A percentile compares a stretch with the other conserved stretches of the same genome.
phyloP scores from a whole-genome alignment of 2,888 invertebrate species.

The Griposia aprilina region DNA sequence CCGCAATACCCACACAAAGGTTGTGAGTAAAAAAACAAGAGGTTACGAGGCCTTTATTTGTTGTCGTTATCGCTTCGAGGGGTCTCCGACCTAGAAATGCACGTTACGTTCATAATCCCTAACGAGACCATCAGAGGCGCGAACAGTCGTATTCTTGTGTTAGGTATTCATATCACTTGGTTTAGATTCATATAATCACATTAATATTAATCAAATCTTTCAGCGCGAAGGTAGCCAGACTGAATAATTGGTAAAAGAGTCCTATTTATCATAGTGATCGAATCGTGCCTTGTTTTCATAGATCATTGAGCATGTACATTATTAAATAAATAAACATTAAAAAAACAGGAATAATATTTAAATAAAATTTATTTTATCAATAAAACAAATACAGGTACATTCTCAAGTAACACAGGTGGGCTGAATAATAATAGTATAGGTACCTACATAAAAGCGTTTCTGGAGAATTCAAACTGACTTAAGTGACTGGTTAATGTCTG shows the following conservation, averaged over 20 bases:
- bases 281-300: not conserved
- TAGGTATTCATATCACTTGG: not conserved
- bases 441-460: too few species aligned
- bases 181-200: not conserved
- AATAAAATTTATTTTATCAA: conserved; percentile 43
- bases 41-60: not conserved
- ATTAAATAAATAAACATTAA: not conserved
- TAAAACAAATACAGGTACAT: conserved; percentile 24
- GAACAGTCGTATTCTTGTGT: not conserved
- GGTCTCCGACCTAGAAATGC: conserved; percentile 9
- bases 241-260: too few species aligned
- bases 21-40: not conserved
- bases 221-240: too few species aligned
- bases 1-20: not conserved
- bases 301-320: not conserved
- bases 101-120: not conserved
- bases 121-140: not conserved
- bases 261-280: not conserved
- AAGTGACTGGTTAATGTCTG: too few species aligned
- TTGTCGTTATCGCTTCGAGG: too few species aligned
- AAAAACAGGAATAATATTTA: conserved; percentile 8
- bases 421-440: too few species aligned
- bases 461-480: too few species aligned
- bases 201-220: too few species aligned
- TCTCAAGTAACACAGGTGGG: too few species aligned